Evolutionary conservation across 1,140 invertebrate genomes (phyloP).

Genomic region (Laupala kohalensis): DNA sequence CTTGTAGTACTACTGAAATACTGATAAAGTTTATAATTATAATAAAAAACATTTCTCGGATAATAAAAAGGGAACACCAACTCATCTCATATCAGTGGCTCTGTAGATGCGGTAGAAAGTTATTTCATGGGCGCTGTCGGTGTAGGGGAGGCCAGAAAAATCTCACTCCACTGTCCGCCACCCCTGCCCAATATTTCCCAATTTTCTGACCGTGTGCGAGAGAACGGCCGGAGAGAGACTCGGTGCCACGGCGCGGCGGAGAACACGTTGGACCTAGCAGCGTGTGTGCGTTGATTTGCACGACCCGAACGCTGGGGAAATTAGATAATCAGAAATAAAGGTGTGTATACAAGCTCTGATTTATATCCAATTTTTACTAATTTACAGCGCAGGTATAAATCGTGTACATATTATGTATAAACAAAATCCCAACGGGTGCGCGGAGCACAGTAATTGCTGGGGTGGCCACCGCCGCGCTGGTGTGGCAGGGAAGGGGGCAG

Average conservation of each 20-base stretch:
- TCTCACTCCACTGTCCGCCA: neutral
- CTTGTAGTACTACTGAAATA: no score
- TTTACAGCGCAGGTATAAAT: conserved; percentile 7
- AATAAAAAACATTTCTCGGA: neutral
- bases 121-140: neutral
- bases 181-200: neutral
- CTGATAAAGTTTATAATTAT: neutral
- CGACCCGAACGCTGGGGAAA: neutral
- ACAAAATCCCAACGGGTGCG: conserved; percentile 3
- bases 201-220: neutral
- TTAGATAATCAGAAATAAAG: conserved; percentile 8
- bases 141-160: neutral
- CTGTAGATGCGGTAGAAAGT: no score
- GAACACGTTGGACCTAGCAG: neutral
- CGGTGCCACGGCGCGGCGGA: neutral
- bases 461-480: neutral
- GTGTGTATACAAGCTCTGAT: conserved; percentile 4
- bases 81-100: neutral
- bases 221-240: neutral
- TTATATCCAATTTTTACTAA: conserved; percentile 10
- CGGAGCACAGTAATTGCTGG: neutral
- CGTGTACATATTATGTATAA: conserved; percentile 6
- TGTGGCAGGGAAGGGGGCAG: neutral
- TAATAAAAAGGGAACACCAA: neutral
- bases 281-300: neutral